These are phyloP conservation scores for Cepaea hortensis DNA, from an alignment of 2,888 invertebrate genomes.

Conservation along the genomic window DNA sequence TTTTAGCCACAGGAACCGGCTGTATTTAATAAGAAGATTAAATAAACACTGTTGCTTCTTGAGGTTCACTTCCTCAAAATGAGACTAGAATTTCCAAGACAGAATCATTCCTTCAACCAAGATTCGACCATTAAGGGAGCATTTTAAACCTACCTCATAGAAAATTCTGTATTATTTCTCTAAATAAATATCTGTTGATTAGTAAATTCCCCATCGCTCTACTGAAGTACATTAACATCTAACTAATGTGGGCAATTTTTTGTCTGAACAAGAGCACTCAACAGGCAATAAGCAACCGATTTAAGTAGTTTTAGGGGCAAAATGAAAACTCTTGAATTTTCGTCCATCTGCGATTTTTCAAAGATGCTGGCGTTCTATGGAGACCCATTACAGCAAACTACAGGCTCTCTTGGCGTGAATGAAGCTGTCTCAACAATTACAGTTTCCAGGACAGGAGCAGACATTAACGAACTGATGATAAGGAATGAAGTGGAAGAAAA, in stretches of 20 bases:
- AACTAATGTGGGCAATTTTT: slow-evolving; percentile 2
- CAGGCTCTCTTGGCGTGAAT: slow-evolving; percentile 21
- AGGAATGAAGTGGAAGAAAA: background rate
- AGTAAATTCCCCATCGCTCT: background rate
- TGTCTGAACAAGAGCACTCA: slow-evolving; percentile 17
- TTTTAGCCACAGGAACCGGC: no score
- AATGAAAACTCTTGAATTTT: slow-evolving; percentile 28
- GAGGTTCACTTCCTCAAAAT: no score
- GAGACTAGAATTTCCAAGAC: no score
- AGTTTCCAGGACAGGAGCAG: slow-evolving; percentile 28
- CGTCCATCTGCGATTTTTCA: slow-evolving; percentile 32
- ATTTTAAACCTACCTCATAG: no score
- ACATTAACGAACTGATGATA: slow-evolving; percentile 33
- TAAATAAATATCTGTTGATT: background rate
- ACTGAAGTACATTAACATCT: background rate
- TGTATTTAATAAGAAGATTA: no score
- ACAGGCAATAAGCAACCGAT: slow-evolving; percentile 36
- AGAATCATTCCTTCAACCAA: no score
- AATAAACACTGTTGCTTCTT: no score
- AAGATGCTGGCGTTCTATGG: slow-evolving; percentile 17
- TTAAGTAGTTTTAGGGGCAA: slow-evolving; percentile 23
- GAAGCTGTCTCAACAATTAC: slow-evolving; percentile 35
- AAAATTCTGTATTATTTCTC: background rate
- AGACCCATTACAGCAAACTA: slow-evolving; percentile 39
- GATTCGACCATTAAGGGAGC: no score